These are phyloP conservation scores for Molossus alvarezi DNA, from an alignment of 2,797 vertebrate genomes.

Conservation along the genomic window DNA sequence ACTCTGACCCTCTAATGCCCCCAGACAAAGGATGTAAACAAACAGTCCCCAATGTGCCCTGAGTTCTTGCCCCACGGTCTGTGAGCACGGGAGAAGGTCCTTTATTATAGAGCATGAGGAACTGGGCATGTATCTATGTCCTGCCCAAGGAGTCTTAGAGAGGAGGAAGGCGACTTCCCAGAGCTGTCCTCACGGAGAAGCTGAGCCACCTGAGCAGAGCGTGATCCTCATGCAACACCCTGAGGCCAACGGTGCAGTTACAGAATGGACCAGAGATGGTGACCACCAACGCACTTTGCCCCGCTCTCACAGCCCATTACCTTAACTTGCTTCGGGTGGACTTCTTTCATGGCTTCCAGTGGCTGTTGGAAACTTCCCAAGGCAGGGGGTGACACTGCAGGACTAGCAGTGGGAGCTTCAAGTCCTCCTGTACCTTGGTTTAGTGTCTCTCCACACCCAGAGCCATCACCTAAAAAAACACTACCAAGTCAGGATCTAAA, in stretches of 20 bases:
- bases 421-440: slow-evolving; percentile 89
- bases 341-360: slow-evolving; percentile 86
- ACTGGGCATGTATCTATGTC: background rate
- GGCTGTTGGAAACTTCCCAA: slow-evolving; percentile 89
- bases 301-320: slow-evolving; percentile 85
- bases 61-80: background rate
- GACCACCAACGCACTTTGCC: background rate
- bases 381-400: slow-evolving; percentile 90
- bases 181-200: background rate
- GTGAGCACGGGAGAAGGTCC: background rate
- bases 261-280: background rate
- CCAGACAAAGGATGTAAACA: background rate
- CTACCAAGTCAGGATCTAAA: background rate
- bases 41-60: background rate
- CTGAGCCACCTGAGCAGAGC: background rate
- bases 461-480: slow-evolving; percentile 91
- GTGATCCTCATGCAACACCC: too few species aligned
- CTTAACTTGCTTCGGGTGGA: slow-evolving; percentile 94
- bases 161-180: background rate
- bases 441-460: slow-evolving; percentile 91
- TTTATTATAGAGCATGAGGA: background rate
- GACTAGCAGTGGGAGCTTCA: slow-evolving; percentile 90
- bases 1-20: background rate
- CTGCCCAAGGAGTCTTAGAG: background rate
- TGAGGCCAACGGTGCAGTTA: rapidly evolving